Conservation (phyloP, 2,797 vertebrate genomes). For the Cyclopterus lumpus region DNA sequence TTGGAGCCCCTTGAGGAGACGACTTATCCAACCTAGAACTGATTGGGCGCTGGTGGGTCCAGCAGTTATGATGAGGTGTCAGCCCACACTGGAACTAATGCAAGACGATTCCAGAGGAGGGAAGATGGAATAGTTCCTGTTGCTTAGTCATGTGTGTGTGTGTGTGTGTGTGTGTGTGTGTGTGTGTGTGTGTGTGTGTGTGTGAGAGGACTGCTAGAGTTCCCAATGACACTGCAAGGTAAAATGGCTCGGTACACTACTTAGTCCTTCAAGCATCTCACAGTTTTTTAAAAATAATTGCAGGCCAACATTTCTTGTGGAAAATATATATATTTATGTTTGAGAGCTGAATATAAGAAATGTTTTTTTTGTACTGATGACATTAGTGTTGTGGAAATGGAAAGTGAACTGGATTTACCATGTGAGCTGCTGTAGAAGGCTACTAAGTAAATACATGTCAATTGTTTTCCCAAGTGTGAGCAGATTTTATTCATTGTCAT, state of each 20-base stretch:
- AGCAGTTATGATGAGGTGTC: slow-evolving; percentile 31
- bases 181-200: too few relatives aligned
- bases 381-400: too few relatives aligned
- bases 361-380: too few relatives aligned
- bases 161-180: background rate
- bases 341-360: too few relatives aligned
- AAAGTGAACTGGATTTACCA: too few relatives aligned
- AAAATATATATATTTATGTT: too few relatives aligned
- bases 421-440: too few relatives aligned
- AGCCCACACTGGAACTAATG: slow-evolving; percentile 31
- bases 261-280: background rate
- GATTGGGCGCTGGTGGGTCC: slow-evolving; percentile 34
- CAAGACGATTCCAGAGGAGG: slow-evolving; percentile 36
- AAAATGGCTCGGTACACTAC: background rate
- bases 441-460: too few relatives aligned
- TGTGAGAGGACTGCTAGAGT: too few relatives aligned
- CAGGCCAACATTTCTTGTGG: too few relatives aligned
- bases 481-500: background rate
- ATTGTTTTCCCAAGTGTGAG: background rate
- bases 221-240: background rate
- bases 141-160: slow-evolving; percentile 4
- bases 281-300: too few relatives aligned
- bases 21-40: slow-evolving; percentile 44
- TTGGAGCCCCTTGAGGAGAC: slow-evolving; percentile 30
- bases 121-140: slow-evolving; percentile 29